Conservation (phyloP, 1,140 invertebrate species). For the Caerostris extrusa region DNA sequence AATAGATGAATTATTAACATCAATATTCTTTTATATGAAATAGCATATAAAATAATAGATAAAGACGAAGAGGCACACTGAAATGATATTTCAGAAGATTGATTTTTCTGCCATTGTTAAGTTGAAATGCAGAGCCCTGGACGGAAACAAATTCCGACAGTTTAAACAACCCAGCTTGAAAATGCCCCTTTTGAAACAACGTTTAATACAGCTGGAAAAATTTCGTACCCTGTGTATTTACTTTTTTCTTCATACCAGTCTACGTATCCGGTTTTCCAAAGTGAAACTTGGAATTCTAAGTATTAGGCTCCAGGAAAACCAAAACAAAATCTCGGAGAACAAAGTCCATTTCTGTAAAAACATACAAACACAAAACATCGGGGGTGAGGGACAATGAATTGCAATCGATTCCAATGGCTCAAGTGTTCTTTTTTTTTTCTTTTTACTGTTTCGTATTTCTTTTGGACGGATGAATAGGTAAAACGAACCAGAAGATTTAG, state of each 20-base stretch:
- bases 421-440: background rate
- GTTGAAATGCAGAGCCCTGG: background rate
- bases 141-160: background rate
- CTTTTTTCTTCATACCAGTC: background rate
- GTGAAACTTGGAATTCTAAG: conserved; percentile 42
- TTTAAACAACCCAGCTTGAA: background rate
- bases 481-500: background rate
- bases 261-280: background rate
- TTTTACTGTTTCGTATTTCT: background rate
- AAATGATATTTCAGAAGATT: background rate
- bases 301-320: conserved; percentile 32
- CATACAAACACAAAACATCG: conserved; percentile 33
- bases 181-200: background rate
- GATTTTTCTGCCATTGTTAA: background rate
- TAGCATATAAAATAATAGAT: too few relatives aligned
- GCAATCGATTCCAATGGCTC: conserved; percentile 37
- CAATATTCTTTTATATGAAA: too few relatives aligned
- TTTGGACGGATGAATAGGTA: background rate
- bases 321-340: conserved; percentile 20
- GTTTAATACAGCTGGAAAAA: conserved; percentile 15
- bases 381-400: conserved; percentile 33
- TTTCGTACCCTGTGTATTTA: background rate
- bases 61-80: too few relatives aligned
- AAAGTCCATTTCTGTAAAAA: conserved; percentile 46
- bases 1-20: too few relatives aligned